phyloP scores from a whole-genome alignment of 2,113 vertebrate genomes.

The Ia io region DNA sequence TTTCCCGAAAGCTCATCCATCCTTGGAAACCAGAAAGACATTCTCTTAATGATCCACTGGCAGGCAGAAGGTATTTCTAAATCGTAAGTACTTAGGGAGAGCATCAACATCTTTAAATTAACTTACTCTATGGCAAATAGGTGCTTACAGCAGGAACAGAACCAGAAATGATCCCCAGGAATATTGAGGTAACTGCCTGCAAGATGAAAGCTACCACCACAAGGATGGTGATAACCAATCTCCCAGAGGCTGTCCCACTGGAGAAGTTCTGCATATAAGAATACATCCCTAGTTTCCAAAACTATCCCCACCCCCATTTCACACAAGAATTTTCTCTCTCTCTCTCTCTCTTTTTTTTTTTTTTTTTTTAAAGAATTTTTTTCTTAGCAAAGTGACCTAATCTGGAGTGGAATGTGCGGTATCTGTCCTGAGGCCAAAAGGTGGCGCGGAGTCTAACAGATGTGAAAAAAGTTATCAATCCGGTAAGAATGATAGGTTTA shows the following conservation, averaged over 20 bases:
- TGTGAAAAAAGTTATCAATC: constrained; percentile 30
- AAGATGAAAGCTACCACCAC: not conserved
- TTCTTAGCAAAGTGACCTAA: constrained; percentile 21
- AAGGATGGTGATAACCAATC: not conserved
- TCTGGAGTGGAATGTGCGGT: not conserved
- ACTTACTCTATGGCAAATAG: not conserved
- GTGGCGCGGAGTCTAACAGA: constrained; percentile 3
- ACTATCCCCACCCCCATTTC: not conserved
- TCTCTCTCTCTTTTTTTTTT: too few species aligned
- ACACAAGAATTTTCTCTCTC: not conserved
- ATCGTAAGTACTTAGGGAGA: not conserved
- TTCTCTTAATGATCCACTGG: not conserved
- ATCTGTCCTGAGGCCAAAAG: not conserved
- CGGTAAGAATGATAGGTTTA: not conserved
- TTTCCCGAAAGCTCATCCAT: not conserved
- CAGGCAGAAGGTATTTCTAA: not conserved
- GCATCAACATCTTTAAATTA: not conserved
- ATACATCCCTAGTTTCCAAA: not conserved
- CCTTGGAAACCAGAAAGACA: not conserved
- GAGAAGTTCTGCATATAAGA: not conserved
- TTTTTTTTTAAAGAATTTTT: not conserved
- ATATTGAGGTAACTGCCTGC: not conserved
- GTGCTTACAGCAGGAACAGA: not conserved
- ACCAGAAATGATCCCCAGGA: not conserved
- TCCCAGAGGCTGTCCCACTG: not conserved